phyloP scores from a whole-genome alignment of 1,140 invertebrate species.

The Aricia agestis region DNA sequence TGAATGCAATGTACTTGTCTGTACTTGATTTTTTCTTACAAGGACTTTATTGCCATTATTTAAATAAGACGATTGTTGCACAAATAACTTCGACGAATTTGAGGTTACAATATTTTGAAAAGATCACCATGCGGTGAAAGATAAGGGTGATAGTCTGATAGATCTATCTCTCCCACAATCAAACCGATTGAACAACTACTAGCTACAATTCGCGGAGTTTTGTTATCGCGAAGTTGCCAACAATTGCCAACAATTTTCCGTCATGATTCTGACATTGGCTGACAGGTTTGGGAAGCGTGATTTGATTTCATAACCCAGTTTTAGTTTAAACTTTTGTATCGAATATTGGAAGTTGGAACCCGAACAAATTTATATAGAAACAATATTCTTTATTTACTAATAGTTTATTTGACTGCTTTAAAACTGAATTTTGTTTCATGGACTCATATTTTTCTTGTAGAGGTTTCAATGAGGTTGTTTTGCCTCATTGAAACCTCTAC shows the following conservation, averaged over 20 bases:
- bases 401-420: background rate
- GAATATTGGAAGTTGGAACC: background rate
- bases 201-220: background rate
- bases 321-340: background rate
- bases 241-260: background rate
- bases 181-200: background rate
- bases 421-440: too few species aligned
- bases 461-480: too few species aligned
- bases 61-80: too few species aligned
- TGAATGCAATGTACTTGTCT: too few species aligned
- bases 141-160: background rate
- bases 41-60: too few species aligned
- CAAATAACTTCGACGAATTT: background rate
- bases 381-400: background rate
- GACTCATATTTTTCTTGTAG: too few species aligned
- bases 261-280: background rate
- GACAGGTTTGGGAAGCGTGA: background rate
- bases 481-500: too few species aligned
- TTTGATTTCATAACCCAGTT: constrained; percentile 3
- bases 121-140: background rate
- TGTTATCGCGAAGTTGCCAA: background rate
- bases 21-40: too few species aligned
- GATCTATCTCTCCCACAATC: background rate
- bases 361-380: background rate
- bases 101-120: background rate